phyloP scores from a whole-genome alignment of 2,888 invertebrate species.

The Yponomeuta plumbellus region DNA sequence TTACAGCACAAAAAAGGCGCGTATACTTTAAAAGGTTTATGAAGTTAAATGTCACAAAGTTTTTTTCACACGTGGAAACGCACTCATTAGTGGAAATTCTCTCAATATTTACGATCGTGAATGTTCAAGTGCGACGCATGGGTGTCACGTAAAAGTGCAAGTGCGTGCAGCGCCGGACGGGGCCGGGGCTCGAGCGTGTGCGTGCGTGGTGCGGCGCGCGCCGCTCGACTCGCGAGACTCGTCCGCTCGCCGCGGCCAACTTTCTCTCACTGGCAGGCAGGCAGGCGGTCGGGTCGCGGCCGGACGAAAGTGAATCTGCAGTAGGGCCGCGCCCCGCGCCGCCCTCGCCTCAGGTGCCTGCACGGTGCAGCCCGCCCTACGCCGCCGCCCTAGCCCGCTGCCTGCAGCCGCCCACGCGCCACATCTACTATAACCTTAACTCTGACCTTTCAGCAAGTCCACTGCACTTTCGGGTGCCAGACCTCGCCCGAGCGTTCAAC shows the following conservation, averaged over 20 bases:
- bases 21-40: neutral
- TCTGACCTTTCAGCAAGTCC: constrained; percentile 68
- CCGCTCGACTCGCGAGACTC: constrained; percentile 56
- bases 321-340: constrained; percentile 47
- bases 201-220: constrained; percentile 60
- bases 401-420: constrained; percentile 39
- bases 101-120: neutral
- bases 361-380: constrained; percentile 18
- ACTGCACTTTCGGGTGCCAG: constrained; percentile 45
- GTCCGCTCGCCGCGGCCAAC: constrained; percentile 74
- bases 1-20: neutral
- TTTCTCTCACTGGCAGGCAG: constrained; percentile 73
- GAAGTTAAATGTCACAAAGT: neutral
- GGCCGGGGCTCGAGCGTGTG: constrained; percentile 29
- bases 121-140: neutral
- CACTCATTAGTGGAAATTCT: constrained; percentile 6
- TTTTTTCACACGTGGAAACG: constrained; percentile 1
- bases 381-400: constrained; percentile 37
- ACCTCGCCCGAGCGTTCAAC: constrained; percentile 18
- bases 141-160: neutral
- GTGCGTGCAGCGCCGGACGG: constrained; percentile 32
- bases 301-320: constrained; percentile 77
- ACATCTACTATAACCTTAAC: constrained; percentile 72
- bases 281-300: constrained; percentile 51
- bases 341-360: constrained; percentile 38